Conservation (phyloP, 2,888 invertebrate genomes). For the Plusia festucae region DNA sequence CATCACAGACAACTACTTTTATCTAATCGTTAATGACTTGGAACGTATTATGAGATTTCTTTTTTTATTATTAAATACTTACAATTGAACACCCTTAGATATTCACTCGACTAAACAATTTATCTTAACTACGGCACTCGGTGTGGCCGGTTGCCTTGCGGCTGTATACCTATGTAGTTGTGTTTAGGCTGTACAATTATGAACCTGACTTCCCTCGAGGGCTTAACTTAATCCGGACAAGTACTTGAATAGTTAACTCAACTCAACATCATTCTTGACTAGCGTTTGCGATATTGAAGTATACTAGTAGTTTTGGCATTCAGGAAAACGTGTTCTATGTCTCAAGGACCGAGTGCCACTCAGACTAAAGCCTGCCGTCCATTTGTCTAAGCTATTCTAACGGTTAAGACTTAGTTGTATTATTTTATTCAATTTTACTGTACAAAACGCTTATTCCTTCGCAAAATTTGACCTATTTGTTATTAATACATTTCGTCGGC, state of each 20-base stretch:
- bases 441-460: conserved; percentile 86
- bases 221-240: conserved; percentile 25
- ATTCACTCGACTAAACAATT: conserved; percentile 75
- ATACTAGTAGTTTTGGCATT: conserved; percentile 3
- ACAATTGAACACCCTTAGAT: conserved; percentile 64
- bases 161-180: conserved; percentile 23
- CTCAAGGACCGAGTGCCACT: conserved; percentile 70
- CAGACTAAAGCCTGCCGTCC: conserved; percentile 67
- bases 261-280: conserved; percentile 15
- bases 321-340: conserved; percentile 19
- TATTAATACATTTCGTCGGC: conserved; percentile 67
- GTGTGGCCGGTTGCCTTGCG: conserved; percentile 38
- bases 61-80: conserved; percentile 67
- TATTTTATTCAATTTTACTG: conserved; percentile 82
- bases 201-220: conserved; percentile 40
- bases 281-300: conserved; percentile 18
- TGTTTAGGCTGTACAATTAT: conserved; percentile 45
- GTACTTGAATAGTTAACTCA: conserved; percentile 30
- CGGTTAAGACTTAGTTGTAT: conserved; percentile 76
- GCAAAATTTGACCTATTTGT: conserved; percentile 85
- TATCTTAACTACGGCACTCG: conserved; percentile 80
- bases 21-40: conserved; percentile 76
- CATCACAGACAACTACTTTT: conserved; percentile 86
- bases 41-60: conserved; percentile 78
- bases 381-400: conserved; percentile 81